Base-by-base conservation (phyloP, 1,140 invertebrate genomes). In the Cydia fagiglandana region DNA sequence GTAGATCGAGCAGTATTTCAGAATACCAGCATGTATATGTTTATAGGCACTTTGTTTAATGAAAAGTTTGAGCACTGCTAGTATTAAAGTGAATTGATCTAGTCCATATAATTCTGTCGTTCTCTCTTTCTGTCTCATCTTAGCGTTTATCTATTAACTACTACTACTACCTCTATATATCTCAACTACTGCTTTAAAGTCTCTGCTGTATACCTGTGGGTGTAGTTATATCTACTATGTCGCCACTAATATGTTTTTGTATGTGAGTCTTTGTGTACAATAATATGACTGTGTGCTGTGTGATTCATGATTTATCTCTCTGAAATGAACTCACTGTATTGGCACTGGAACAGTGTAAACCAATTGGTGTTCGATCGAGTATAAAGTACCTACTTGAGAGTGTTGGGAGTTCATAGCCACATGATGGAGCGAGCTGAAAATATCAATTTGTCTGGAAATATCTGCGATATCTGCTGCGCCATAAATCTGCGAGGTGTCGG, bases 401-500 rank as follows among this genome's bases (percentile, higher is more conserved):
- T 84, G 80, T 88, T 86, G 83, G 84, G 81, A 86, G 88, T 86
- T 90, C 86, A 89, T 91, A 91, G 88, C 86, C 82, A 84, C 80
- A 28, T 61, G 73, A 38, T 61, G 77, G 78, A 83, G 79, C 83
- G 84, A 86, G 82, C 79, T 87, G 86, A 85, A 88, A 90, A 91
- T 91, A 91, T 90, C 88, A 86, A 89, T 88, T 83, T 83, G 86
- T 87, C 84, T 84, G 86, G 82, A 91, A 90, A 91, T 91, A 91
- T 78, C 85, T 50, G 75, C 77, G 83, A 82, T 91, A 89, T 90
- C 87, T 83, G 83, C 78, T 76, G 45, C 79, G 82, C 75, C 76
- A 91, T 90, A 92, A 92, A 91, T 92, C 89, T 88, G 88, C 82
- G 85, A 88, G 86, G 85, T 91, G 88, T 89, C 89, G 83, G 88